Evolutionary conservation across 2,888 invertebrate species (phyloP).

Genomic region (Hemithea aestivaria): DNA sequence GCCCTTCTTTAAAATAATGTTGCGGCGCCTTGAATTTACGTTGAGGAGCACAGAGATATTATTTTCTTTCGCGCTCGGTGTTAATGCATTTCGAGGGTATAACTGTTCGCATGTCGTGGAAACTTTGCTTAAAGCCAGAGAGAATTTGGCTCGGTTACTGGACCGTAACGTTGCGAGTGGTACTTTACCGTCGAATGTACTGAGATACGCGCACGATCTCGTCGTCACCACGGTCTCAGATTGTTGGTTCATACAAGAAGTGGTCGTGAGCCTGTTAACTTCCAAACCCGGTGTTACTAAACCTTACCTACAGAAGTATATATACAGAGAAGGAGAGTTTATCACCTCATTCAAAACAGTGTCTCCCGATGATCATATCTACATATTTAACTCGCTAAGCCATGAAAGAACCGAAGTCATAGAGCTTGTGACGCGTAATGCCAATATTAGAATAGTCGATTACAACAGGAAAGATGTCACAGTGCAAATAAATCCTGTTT

Average conservation of each 20-base stretch:
- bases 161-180: conserved; percentile 99
- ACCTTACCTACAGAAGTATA: conserved; percentile 70
- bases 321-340: conserved; percentile 63
- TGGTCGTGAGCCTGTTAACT: conserved; percentile 75
- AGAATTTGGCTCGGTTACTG: conserved; percentile 91
- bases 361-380: conserved; percentile 80
- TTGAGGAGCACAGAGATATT: conserved; percentile 90
- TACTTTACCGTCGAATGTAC: conserved; percentile 90
- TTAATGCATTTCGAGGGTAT: conserved; percentile 76
- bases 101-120: conserved; percentile 73
- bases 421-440: conserved; percentile 83
- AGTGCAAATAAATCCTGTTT: conserved; percentile 62
- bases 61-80: conserved; percentile 87
- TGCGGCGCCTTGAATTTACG: conserved; percentile 89
- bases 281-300: conserved; percentile 86
- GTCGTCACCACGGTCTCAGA: conserved; percentile 51
- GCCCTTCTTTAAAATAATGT: conserved; percentile 89
- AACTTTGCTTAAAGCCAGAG: conserved; percentile 79
- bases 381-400: conserved; percentile 91
- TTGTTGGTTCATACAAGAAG: conserved; percentile 66
- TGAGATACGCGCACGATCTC: conserved; percentile 90
- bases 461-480: conserved; percentile 77
- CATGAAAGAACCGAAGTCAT: conserved; percentile 89
- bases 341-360: conserved; percentile 67
- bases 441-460: conserved; percentile 86